phyloP scores from a whole-genome alignment of 1,140 invertebrate species.

The Eufriesea mexicana region DNA sequence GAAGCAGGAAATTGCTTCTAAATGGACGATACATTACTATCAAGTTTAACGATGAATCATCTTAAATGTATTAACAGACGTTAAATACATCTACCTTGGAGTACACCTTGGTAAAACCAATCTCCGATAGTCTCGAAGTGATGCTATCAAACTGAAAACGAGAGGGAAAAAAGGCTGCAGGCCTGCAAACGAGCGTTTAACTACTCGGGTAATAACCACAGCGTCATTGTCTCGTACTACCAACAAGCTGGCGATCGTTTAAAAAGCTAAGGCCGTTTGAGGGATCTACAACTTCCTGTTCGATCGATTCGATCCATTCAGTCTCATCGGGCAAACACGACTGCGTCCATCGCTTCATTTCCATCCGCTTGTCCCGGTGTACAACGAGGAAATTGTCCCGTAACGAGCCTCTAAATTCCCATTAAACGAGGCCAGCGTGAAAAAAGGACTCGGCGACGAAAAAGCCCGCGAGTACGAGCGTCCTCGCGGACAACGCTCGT shows the following conservation, averaged over 20 bases:
- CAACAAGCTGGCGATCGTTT: not conserved
- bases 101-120: too few relatives aligned
- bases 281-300: not conserved
- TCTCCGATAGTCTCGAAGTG: not conserved
- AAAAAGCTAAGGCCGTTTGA: not conserved
- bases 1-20: too few relatives aligned
- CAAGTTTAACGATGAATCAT: too few relatives aligned
- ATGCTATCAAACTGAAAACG: not conserved
- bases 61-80: too few relatives aligned
- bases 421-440: slow-evolving; percentile 7
- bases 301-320: not conserved
- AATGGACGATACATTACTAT: too few relatives aligned
- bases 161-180: not conserved
- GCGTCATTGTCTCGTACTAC: not conserved
- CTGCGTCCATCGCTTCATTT: not conserved
- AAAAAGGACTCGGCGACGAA: slow-evolving; percentile 1
- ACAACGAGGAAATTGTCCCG: not conserved
- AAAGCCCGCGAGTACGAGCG: slow-evolving; percentile 18
- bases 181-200: not conserved
- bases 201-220: not conserved
- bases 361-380: not conserved
- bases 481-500: slow-evolving; percentile 46
- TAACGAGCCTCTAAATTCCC: slow-evolving; percentile 39
- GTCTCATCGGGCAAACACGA: not conserved
- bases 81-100: too few relatives aligned